Evolutionary conservation across 2,797 vertebrate genomes (phyloP).

Genomic region (Rhynchotus rufescens): DNA sequence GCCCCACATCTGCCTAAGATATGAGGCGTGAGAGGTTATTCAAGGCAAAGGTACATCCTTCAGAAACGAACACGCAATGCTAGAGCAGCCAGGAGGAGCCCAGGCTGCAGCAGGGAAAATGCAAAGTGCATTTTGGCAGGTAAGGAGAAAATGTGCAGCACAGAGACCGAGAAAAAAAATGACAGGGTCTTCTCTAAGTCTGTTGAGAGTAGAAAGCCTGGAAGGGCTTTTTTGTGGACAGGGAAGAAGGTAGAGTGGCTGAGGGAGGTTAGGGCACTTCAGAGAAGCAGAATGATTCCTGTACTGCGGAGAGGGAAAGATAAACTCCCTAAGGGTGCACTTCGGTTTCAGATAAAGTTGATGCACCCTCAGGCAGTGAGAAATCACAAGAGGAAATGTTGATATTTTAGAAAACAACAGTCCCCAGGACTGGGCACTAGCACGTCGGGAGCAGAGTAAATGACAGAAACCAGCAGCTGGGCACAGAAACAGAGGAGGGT

Average conservation of each 20-base stretch:
- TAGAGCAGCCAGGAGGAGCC: neutral
- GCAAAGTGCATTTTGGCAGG: neutral
- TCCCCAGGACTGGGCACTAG: neutral
- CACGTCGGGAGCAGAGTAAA: neutral
- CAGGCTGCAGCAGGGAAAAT: neutral
- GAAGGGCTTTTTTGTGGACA: neutral
- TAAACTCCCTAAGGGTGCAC: neutral
- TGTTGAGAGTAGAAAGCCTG: neutral
- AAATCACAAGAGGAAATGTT: neutral
- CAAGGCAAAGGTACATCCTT: slow-evolving; percentile 17
- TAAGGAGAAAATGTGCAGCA: neutral
- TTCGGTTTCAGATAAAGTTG: neutral
- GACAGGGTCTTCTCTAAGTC: neutral
- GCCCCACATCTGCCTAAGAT: neutral
- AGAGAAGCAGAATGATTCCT: neutral
- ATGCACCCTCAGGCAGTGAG: neutral
- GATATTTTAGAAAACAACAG: neutral
- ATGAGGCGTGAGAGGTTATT: slow-evolving; percentile 12
- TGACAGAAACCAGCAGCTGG: neutral
- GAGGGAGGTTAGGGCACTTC: neutral
- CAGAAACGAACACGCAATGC: neutral
- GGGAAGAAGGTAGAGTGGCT: neutral
- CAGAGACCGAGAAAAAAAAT: neutral
- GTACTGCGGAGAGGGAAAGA: neutral
- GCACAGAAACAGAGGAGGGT: neutral